Percentiles rank a stretch among this genome's conserved stretches.
Conservation (phyloP, 2,888 invertebrate genomes). For the Erannis defoliaria region DNA sequence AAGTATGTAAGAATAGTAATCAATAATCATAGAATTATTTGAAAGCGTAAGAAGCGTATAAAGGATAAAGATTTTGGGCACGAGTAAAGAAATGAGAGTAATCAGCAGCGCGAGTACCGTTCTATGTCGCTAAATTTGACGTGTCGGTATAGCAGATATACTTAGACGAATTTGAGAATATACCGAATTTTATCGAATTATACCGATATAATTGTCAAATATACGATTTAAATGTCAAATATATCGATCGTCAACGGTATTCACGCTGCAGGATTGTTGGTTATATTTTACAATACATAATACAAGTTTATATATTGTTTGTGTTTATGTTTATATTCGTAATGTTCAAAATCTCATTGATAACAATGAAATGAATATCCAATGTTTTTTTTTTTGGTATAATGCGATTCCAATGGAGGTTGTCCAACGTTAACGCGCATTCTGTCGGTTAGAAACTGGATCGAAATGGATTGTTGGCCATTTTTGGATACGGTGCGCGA, state of each 20-base stretch:
- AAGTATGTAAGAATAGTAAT: conserved; percentile 13
- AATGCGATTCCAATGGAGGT: conserved; percentile 36
- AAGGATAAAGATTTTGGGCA: not conserved
- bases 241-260: no score
- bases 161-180: no score
- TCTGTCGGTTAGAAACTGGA: conserved; percentile 74
- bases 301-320: no score
- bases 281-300: conserved; percentile 2
- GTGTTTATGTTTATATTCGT: not conserved
- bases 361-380: conserved; percentile 6
- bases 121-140: no score
- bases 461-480: conserved; percentile 62
- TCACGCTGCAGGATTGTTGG: not conserved
- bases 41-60: conserved; percentile 5
- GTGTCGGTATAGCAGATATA: no score
- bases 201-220: no score
- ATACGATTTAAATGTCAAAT: no score
- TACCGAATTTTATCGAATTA: no score
- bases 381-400: conserved; percentile 6
- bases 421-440: conserved; percentile 46
- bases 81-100: not conserved
- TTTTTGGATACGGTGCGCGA: conserved; percentile 60
- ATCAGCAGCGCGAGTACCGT: no score
- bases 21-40: conserved; percentile 16
- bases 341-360: not conserved